Evolutionary conservation across 2,797 vertebrate species (phyloP), one percentile per base, ranked within the genome.

Genomic region (Rhincodon typus): DNA sequence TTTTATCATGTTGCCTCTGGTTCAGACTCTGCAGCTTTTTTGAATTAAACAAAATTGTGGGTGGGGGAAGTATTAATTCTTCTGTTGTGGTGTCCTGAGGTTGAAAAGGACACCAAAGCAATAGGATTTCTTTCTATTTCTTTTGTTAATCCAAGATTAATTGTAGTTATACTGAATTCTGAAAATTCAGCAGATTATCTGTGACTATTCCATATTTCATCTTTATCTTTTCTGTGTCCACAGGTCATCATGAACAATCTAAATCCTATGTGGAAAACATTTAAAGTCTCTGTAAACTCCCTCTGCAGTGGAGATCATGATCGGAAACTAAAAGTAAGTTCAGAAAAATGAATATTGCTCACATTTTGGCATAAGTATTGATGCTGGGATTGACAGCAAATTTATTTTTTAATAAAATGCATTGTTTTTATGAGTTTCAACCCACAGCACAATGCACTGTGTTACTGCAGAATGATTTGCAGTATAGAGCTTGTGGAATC

Each of bases 181-280:
- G 13, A 4, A 53, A 30, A 27, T 10, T 38, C n/a, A 38, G 1
- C 77, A 82, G 88, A 90, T 62, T 90, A n/a, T 66, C 34, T 90
- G 30, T 2, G 13, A 66, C 53, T 25, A 7, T 62, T 57, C 17
- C 1, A 38, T 50, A n/a, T 93, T 66, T 94, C 23, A 42, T 12
- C 79, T 96, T 38, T 96, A 96, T 97, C 96, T 0, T 21, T 25
- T 67, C 62, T 93, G 66, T 96, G 74, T 96, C 96, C 82, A 72
- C 96, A 99, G 99, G 99, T 99, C 96, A 98, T 99, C 96, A 99
- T 99, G 99, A 99, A 99, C 97, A 99, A 99, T 97, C 98, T 99
- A 97, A 99, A 98, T 96, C 99, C 99, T 50, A 98, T 98, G n/a
- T 99, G 99, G 99, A 99, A 99, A 97, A 98, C 98, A 53, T 99